Conservation (phyloP, 2,888 invertebrate genomes). For the Cerceris rybyensis region DNA sequence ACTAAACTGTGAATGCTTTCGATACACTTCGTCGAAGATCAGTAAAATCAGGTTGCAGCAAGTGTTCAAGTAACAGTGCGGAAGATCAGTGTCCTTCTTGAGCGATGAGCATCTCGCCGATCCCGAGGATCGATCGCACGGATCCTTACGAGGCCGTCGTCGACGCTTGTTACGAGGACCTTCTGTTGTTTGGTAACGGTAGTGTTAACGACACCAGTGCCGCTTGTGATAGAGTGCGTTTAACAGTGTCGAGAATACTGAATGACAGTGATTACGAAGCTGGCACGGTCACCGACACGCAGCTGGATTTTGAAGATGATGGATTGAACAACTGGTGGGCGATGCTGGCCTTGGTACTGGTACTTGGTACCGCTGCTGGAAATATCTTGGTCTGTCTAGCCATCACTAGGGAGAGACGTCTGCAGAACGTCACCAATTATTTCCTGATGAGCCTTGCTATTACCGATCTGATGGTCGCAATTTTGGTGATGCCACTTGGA, state of each 20-base stretch:
- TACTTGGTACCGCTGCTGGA: conserved; percentile 93
- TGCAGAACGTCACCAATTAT: conserved; percentile 98
- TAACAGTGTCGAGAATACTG: conserved; percentile 51
- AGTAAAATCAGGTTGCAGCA: not conserved
- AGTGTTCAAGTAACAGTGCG: conserved; percentile 2
- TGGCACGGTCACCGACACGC: conserved; percentile 18
- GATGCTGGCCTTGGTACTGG: conserved; percentile 88
- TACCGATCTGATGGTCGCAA: conserved; percentile 96
- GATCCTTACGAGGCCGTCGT: conserved; percentile 49
- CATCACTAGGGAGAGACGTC: conserved; percentile 93
- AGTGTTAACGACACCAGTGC: conserved; percentile 49
- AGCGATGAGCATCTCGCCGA: conserved; percentile 51
- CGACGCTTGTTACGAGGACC: conserved; percentile 59
- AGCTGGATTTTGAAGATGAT: conserved; percentile 15
- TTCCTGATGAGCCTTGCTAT: conserved; percentile 97
- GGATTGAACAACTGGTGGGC: conserved; percentile 90
- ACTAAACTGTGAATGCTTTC: not conserved
- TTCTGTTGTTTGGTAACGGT: conserved; percentile 36
- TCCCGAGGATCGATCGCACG: conserved; percentile 32
- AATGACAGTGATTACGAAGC: conserved; percentile 58
- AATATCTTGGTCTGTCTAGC: conserved; percentile 97
- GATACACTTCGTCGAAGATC: not conserved
- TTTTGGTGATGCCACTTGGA: conserved; percentile 97
- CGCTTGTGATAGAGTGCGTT: conserved; percentile 35
- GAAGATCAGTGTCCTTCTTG: not conserved